These are phyloP conservation scores for Taurulus bubalis DNA, from an alignment of 2,113 vertebrate genomes.

Conservation along the genomic window DNA sequence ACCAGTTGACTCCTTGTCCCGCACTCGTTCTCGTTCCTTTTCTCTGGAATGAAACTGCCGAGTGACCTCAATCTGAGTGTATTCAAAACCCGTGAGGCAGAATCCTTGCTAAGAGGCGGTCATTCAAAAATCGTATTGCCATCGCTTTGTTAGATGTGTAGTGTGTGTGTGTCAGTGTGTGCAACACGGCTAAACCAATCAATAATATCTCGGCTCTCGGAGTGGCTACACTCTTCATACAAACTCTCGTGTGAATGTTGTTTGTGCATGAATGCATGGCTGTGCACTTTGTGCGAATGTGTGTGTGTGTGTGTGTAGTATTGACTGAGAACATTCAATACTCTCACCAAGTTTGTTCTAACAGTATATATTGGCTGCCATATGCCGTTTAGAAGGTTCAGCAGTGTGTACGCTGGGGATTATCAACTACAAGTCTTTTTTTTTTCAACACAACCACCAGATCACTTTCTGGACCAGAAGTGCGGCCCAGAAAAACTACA, in stretches of 20 bases:
- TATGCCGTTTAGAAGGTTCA: slow-evolving; percentile 25
- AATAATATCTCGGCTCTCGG: not conserved
- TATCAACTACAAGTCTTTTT: slow-evolving; percentile 8
- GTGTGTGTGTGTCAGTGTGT: not conserved
- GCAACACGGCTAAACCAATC: not conserved
- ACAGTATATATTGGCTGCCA: slow-evolving; percentile 17
- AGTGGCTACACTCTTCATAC: not conserved
- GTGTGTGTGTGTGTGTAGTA: not conserved
- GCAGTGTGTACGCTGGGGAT: slow-evolving; percentile 31
- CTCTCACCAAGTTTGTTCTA: slow-evolving; percentile 40
- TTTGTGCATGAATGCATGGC: not conserved
- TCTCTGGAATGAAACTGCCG: slow-evolving; percentile 16
- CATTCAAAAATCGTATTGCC: slow-evolving; percentile 22
- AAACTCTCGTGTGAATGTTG: not conserved
- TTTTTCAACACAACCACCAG: slow-evolving; percentile 31
- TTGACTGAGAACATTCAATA: slow-evolving; percentile 20
- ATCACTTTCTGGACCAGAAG: slow-evolving; percentile 43
- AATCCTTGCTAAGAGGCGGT: not conserved
- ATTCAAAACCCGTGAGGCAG: slow-evolving; percentile 28
- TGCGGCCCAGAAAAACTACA: slow-evolving; percentile 64
- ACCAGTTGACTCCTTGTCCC: slow-evolving; percentile 10
- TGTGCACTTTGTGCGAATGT: not conserved
- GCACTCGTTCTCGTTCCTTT: not conserved
- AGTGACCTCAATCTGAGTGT: slow-evolving; percentile 1
- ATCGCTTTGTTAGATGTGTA: not conserved